Base-by-base conservation (phyloP, 1,140 invertebrate genomes). In the Zaprionus nigranus region DNA sequence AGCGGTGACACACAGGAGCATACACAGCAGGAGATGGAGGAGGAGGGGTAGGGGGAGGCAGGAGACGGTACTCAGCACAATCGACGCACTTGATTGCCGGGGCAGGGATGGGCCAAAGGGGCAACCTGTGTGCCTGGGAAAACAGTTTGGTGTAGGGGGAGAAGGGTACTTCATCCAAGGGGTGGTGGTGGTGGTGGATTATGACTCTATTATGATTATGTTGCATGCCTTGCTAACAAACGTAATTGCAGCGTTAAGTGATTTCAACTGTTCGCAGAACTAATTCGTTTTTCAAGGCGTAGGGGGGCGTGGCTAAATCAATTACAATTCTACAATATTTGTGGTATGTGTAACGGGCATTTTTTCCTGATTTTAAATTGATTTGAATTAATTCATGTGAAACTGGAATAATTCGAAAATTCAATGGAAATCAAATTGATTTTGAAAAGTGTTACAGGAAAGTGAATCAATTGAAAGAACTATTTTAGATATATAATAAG, bases 1-100 rank as follows among this genome's bases (percentile, higher is more conserved):
- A 71, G 68, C 66, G 38, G 64, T 56, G 78, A 54, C 46, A 66
- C 46, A 66, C 40, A 9, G 40, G 7, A 43, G 40, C 2, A 43
- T n/a, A 46, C n/a, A 46, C 46, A 51, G 46, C 46, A 51, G 46
- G 46, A n/a, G 12, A 4, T 0, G 28, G 28, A 30, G 7, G 7
- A 9, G 9, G 0, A 22, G 20, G 11, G 46, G 11, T 0, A 7
- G 0, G 2, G 46, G 3, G 7, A 13, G 17, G 1, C 46, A 11
- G 46, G 20, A 51, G 24, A 12, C 46, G 46, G 20, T 24, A 24
- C 46, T 51, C 46, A 24, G 46, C 46, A 51, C 84, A 90, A 85
- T 81, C 75, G 85, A 81, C 81, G 85, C 86, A 88, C 85, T 90
- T 90, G 86, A 22, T 51, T 64, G 9, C 30, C 24, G 46, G 28